Evolutionary conservation across 2,888 invertebrate genomes (phyloP).

Genomic region (Napeogenes sylphis): DNA sequence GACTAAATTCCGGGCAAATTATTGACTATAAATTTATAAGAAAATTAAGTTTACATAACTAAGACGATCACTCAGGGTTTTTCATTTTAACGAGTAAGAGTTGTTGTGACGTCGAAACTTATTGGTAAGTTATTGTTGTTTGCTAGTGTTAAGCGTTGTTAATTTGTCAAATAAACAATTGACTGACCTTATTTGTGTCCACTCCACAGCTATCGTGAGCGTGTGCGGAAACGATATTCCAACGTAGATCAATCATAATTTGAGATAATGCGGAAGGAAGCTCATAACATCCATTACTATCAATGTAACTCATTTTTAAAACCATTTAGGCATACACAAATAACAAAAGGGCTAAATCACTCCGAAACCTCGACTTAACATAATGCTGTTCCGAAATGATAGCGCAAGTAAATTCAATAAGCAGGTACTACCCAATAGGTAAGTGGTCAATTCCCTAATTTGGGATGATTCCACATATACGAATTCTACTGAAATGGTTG

Average conservation of each 20-base stretch:
- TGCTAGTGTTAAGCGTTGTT: background rate
- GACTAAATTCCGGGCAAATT: conserved; percentile 10
- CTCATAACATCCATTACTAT: background rate
- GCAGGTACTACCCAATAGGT: conserved; percentile 12
- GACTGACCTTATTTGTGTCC: conserved; percentile 18
- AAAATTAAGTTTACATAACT: no score
- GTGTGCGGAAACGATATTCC: background rate
- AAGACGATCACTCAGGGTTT: no score
- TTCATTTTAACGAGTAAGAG: no score
- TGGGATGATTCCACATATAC: conserved; percentile 16
- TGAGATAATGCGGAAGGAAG: conserved; percentile 7
- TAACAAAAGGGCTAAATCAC: background rate
- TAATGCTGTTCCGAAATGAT: background rate
- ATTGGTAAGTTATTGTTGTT: background rate
- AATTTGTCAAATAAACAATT: background rate
- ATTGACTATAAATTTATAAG: no score
- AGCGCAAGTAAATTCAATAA: background rate
- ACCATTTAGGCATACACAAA: background rate
- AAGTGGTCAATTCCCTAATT: conserved; percentile 21
- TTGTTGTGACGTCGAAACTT: background rate
- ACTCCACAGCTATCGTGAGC: conserved; percentile 20
- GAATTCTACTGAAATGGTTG: conserved; percentile 17
- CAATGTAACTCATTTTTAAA: background rate
- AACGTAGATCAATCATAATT: background rate
- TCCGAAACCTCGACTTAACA: background rate